Evolutionary conservation across 2,797 vertebrate species (phyloP).

Genomic region (Karalla daura): DNA sequence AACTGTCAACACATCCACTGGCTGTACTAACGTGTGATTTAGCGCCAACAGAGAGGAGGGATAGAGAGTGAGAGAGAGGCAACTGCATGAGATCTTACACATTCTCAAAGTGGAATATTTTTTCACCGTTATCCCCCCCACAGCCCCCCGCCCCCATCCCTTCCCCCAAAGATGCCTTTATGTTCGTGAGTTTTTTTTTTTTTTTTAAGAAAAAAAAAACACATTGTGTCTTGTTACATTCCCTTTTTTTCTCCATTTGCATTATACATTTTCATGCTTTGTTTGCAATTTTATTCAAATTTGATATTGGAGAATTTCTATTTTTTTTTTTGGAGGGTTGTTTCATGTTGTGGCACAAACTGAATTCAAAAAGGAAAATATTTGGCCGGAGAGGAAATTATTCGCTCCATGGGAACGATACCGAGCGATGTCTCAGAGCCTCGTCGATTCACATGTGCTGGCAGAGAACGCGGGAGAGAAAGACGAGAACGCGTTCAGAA

Average conservation of each 20-base stretch:
- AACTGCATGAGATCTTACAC: constrained; percentile 86
- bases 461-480: constrained; percentile 24
- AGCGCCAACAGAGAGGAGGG: constrained; percentile 85
- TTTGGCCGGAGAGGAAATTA: neutral
- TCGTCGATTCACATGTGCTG: constrained; percentile 9
- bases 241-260: neutral
- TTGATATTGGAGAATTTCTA: neutral
- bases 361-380: constrained; percentile 2
- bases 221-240: neutral
- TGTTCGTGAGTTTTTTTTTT: constrained; percentile 23
- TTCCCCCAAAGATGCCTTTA: constrained; percentile 46
- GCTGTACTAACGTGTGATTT: constrained; percentile 87
- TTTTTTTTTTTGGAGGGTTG: neutral
- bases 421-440: neutral
- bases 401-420: neutral
- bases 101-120: constrained; percentile 81
- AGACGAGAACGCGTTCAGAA: constrained; percentile 64
- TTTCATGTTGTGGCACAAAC: constrained; percentile 12
- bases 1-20: constrained; percentile 87
- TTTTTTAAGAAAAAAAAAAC: constrained; percentile 19
- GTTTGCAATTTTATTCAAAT: neutral
- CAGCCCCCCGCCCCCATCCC: constrained; percentile 39
- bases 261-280: neutral
- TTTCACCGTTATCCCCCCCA: constrained; percentile 62
- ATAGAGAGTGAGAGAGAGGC: constrained; percentile 81